A percentile compares a stretch with the other conserved stretches of the same genome.
phyloP scores from a whole-genome alignment of 2,888 invertebrate genomes.

The Mamestra brassicae region DNA sequence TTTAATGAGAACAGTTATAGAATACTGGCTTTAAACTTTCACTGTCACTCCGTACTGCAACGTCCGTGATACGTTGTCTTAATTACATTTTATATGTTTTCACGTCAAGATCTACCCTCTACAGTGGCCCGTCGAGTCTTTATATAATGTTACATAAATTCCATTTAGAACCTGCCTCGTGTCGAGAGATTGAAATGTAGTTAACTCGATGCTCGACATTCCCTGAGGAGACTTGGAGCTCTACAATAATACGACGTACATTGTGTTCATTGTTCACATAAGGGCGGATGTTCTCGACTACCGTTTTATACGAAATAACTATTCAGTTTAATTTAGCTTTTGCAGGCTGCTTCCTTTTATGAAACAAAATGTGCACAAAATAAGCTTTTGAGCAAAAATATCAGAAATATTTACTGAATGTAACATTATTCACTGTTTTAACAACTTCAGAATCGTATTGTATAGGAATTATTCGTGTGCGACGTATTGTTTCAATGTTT shows the following conservation, averaged over 20 bases:
- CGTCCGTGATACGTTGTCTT: constrained; percentile 15
- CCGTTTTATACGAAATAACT: constrained; percentile 18
- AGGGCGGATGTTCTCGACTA: constrained; percentile 21
- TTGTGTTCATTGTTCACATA: constrained; percentile 39
- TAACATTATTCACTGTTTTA: neutral
- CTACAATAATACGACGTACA: constrained; percentile 35
- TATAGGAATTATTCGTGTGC: too few relatives aligned
- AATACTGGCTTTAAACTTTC: constrained; percentile 7
- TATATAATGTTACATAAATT: constrained; percentile 43
- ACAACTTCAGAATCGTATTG: neutral
- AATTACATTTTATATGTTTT: constrained; percentile 42
- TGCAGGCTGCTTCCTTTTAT: constrained; percentile 17
- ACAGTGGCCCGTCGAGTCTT: constrained; percentile 11
- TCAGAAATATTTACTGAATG: neutral
- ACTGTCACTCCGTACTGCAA: constrained; percentile 24
- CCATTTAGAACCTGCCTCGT: constrained; percentile 43
- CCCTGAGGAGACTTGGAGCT: constrained; percentile 39
- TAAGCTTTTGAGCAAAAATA: neutral
- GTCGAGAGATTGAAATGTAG: constrained; percentile 57
- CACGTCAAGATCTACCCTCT: constrained; percentile 25
- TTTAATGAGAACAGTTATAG: neutral
- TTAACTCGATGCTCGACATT: constrained; percentile 45
- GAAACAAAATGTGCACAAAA: neutral
- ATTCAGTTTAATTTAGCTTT: constrained; percentile 20
- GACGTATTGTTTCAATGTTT: too few relatives aligned